These are phyloP conservation scores for Synanthedon formicaeformis DNA, from an alignment of 2,888 invertebrate species.

Conservation along the genomic window DNA sequence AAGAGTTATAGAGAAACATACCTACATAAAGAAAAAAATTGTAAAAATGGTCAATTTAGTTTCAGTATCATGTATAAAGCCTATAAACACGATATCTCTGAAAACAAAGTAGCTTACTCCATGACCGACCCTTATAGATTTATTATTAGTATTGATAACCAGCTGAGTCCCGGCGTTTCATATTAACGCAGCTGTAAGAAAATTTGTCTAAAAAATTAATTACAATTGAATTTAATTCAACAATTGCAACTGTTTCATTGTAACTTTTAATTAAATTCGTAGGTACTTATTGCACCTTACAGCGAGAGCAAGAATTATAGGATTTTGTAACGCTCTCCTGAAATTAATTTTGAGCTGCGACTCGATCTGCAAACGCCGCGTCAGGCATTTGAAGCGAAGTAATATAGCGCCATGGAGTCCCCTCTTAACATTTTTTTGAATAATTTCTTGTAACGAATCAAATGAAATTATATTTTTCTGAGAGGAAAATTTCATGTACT, in stretches of 20 bases:
- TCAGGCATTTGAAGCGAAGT: constrained; percentile 38
- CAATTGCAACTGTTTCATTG: not conserved
- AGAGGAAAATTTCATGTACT: constrained; percentile 13
- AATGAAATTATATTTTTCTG: constrained; percentile 45
- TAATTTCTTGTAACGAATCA: constrained; percentile 39
- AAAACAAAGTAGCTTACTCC: too few relatives aligned
- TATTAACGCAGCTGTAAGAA: too few relatives aligned
- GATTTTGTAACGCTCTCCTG: constrained; percentile 20
- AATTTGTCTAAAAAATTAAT: too few relatives aligned
- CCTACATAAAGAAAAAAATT: too few relatives aligned
- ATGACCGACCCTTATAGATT: too few relatives aligned
- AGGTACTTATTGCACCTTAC: not conserved
- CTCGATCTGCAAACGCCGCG: constrained; percentile 34
- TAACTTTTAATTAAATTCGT: not conserved
- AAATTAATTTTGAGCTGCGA: constrained; percentile 42
- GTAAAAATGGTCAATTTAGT: too few relatives aligned
- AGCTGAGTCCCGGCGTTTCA: too few relatives aligned
- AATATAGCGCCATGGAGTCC: constrained; percentile 47
- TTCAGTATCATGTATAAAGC: too few relatives aligned
- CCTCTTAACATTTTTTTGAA: constrained; percentile 42
- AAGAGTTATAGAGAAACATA: too few relatives aligned
- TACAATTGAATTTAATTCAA: too few relatives aligned
- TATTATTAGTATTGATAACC: too few relatives aligned
- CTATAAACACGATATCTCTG: too few relatives aligned
- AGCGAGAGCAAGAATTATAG: not conserved